Base-by-base conservation (phyloP, 2,888 invertebrate species). In the Odontomyia ornata region DNA sequence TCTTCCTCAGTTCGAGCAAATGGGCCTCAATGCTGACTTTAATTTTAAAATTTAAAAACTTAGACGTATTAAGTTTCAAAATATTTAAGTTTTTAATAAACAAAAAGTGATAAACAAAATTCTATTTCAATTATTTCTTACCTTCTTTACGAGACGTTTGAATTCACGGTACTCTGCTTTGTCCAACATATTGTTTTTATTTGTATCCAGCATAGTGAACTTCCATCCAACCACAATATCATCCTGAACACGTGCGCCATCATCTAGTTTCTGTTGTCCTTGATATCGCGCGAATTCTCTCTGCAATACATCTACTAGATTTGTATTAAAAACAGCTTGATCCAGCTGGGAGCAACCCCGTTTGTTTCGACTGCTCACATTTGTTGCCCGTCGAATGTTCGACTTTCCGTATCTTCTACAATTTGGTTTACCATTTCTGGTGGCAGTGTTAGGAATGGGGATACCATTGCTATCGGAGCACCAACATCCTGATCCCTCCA, bases 401-500 rank as follows among this genome's bases (percentile, higher is more conserved):
- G 89, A 89, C 87, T 89, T 91, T 81, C 88, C 89, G 87, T 81
- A 86, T 80, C 86, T 88, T 64, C 88, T 89, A 84, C 95, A 95
- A 81, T 91, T 91, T 60, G 95, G 93, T 82, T 91, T 89, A 75
- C 90, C 89, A 81, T 91, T 91, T 80, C 91, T 90, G 13, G 93
- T 91, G 4, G 94, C 91, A 3, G 95, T 95, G 82, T 94, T 93
- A 11, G 93, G 91, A 75, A 97, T 89, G 0, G 95, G 95, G 81
- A 91, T 91, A 56, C 97, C 97, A 81, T 92, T 91, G 15, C 92
- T 91, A 0, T 94, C 94, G 78, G 96, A 96, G 85, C 97, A 98
- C 96, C 96, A 97, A 88, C 97, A 97, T 83, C 91, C 91, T 1
- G 94, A 92, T 76, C 91, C 91, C 5, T 89, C 88, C 83, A 94